A percentile compares a stretch with the other conserved stretches of the same genome.
These are phyloP conservation scores for Rhopalosiphum nymphaeae DNA, from an alignment of 2,888 invertebrate genomes.

Conservation along the genomic window DNA sequence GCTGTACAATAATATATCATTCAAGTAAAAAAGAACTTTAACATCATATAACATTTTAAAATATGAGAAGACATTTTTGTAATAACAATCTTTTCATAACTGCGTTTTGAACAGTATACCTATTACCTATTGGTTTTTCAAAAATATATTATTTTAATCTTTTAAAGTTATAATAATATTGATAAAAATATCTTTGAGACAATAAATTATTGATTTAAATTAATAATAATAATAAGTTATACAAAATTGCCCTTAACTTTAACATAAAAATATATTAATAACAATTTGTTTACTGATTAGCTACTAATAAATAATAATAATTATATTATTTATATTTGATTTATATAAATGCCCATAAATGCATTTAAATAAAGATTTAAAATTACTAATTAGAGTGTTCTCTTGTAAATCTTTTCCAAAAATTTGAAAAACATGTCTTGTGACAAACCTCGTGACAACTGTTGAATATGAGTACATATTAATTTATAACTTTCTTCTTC, in stretches of 20 bases:
- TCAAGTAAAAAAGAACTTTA: neutral
- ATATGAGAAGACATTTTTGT: neutral
- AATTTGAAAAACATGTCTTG: constrained; percentile 86
- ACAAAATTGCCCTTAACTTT: constrained; percentile 16
- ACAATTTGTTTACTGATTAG: neutral
- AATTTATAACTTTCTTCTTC: constrained; percentile 89
- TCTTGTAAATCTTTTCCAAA: constrained; percentile 83
- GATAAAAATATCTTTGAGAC: constrained; percentile 4
- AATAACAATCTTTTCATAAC: neutral
- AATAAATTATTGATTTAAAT: constrained; percentile 19
- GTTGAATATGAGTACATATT: constrained; percentile 85
- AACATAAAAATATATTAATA: constrained; percentile 30
- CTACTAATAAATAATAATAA: neutral
- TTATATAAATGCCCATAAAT: neutral
- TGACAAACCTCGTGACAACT: constrained; percentile 84
- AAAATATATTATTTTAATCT: neutral
- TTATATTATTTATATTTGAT: constrained; percentile 6
- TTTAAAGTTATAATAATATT: constrained; percentile 9
- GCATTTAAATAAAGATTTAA: neutral
- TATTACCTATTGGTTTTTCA: neutral
- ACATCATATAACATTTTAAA: neutral
- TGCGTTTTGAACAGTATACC: neutral
- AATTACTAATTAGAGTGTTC: constrained; percentile 74
- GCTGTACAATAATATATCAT: constrained; percentile 11
- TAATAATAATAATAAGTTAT: constrained; percentile 19